Evolutionary conservation across 2,888 invertebrate genomes (phyloP), one percentile per base, ranked within the genome.

Genomic region (Gibbula magus): DNA sequence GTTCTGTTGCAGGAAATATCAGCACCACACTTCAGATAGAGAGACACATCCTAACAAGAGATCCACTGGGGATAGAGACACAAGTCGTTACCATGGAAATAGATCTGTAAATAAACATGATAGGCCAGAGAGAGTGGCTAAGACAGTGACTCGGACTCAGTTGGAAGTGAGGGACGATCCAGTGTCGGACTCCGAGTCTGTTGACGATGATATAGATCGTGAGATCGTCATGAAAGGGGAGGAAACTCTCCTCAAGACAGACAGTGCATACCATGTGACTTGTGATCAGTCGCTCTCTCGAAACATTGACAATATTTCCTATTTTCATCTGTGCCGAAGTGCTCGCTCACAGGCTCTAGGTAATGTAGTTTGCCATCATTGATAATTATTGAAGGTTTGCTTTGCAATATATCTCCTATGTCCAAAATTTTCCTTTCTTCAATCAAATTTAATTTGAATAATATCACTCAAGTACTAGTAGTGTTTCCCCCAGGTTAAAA

Each of bases 181-280:
- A 25, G 53, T 53, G 39, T 70, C 54, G 35, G 61, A 70, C 25
- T 22, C 22, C 4, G 39, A 35, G 54, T 16, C 45, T 29, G 56
- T 79, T 54, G 77, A 61, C n/a, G 75, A 67, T 32, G 61, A 73
- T n/a, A 22, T 5, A 0, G 73, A 73, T 20, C 61, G 3, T 25
- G 74, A 61, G 32, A 20, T 16, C 4, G 70, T 22, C 20, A 77
- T 75, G 35, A 79, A 78, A 22, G 78, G 75, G 53, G 79, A 56
- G 18, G 77, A 77, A 18, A 76, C 82, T 32, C 83, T 86, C 74
- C 82, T 89, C 77, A 83, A 86, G 75, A 89, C 90, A 32, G 88
- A 88, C 66, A 86, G 86, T 80, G 78, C 85, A 74, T 89, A 89
- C 82, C 85, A 86, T 82, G 87, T 90, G 66, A 86, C 88, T 2